Conservation (phyloP, 2,113 vertebrate genomes). For the Dolichallabes microphthalmus region DNA sequence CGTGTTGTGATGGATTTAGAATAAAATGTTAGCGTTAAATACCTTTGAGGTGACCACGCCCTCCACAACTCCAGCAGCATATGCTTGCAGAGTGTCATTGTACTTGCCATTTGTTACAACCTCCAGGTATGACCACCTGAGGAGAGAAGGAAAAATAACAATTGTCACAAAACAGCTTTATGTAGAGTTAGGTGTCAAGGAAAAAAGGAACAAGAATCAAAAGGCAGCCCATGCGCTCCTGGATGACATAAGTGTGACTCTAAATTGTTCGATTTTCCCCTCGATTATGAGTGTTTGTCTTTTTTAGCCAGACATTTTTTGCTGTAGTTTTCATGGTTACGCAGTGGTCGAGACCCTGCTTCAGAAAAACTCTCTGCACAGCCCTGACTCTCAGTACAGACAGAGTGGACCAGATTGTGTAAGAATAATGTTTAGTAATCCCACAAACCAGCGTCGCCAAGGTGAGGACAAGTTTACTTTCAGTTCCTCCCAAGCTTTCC, state of each 20-base stretch:
- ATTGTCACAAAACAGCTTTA: neutral
- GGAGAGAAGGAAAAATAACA: neutral
- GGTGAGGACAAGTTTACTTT: no score
- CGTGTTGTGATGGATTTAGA: neutral
- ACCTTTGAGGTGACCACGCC: constrained; percentile 83
- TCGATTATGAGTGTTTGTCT: no score
- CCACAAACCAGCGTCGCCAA: no score
- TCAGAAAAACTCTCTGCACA: no score
- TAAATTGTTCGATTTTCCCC: neutral
- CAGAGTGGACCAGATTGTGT: no score
- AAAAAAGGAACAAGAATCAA: neutral
- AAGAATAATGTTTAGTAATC: no score
- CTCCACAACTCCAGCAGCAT: constrained; percentile 87
- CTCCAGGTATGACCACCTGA: constrained; percentile 88
- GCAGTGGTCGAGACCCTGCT: no score
- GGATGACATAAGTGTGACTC: neutral
- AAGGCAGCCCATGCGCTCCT: neutral
- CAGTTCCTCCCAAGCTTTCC: no score
- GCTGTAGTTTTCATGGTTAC: no score
- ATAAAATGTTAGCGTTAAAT: neutral
- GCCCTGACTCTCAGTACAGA: no score
- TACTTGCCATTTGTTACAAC: constrained; percentile 75
- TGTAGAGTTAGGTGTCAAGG: neutral
- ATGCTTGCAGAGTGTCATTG: constrained; percentile 89
- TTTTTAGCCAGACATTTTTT: neutral